phyloP scores from a whole-genome alignment of 2,797 vertebrate species.

The Chiroxiphia lanceolata region DNA sequence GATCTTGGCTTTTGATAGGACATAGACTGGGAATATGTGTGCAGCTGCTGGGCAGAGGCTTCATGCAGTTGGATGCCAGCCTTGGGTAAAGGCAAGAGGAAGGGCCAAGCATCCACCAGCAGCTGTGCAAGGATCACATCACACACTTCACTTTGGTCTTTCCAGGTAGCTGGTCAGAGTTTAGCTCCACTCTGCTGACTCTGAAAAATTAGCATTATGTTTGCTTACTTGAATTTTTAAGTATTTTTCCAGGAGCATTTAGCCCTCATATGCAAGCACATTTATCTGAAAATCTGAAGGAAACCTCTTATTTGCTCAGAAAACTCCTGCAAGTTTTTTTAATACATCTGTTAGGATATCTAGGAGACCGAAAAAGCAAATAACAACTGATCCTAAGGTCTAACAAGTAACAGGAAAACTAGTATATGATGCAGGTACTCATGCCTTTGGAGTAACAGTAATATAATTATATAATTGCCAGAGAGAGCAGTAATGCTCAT shows the following conservation, averaged over 20 bases:
- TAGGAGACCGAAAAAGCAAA: background rate
- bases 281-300: conserved; percentile 4
- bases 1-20: background rate
- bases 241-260: conserved; percentile 5
- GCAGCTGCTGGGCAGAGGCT: background rate
- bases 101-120: background rate
- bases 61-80: background rate
- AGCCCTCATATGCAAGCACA: background rate
- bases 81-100: background rate
- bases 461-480: background rate
- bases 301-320: background rate
- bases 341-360: background rate
- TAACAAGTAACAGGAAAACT: background rate
- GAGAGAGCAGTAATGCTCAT: background rate
- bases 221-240: background rate
- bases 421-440: background rate
- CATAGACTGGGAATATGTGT: background rate
- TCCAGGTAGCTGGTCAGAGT: background rate
- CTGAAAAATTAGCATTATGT: background rate
- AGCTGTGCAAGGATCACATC: background rate
- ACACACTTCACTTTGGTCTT: background rate
- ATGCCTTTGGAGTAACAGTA: background rate
- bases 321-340: background rate
- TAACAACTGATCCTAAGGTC: background rate
- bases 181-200: background rate